A percentile compares a stretch with the other conserved stretches of the same genome.
phyloP scores from a whole-genome alignment of 1,140 invertebrate genomes.

The Oscheius sp. region DNA sequence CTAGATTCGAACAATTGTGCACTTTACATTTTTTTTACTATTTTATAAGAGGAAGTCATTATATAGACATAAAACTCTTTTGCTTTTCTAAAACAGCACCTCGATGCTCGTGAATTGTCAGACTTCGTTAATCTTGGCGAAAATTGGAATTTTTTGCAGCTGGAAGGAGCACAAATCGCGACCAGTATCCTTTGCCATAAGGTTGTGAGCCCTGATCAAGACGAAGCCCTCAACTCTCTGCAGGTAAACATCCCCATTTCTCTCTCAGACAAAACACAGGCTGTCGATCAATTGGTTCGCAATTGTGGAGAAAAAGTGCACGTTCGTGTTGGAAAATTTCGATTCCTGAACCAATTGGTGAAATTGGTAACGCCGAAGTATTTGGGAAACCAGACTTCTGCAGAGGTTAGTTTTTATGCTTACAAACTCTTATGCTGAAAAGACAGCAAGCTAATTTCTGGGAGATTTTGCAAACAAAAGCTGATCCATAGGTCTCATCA shows the following conservation, averaged over 20 bases:
- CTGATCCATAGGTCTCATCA: too few species aligned
- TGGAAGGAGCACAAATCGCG: conserved; percentile 11
- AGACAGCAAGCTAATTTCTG: too few species aligned
- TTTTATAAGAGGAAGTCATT: too few species aligned
- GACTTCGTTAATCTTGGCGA: too few species aligned
- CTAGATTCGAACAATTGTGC: too few species aligned
- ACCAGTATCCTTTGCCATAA: conserved; percentile 15
- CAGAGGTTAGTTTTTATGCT: conserved; percentile 5
- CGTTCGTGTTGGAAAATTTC: conserved; percentile 25
- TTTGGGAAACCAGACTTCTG: conserved; percentile 12
- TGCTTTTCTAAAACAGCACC: too few species aligned
- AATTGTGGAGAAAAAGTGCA: conserved; percentile 36
- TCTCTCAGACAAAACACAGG: conserved; percentile 1
- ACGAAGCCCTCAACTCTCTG: conserved; percentile 17
- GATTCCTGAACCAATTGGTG: conserved; percentile 35
- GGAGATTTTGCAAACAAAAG: too few species aligned
- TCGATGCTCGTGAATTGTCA: too few species aligned
- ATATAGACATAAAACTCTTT: too few species aligned
- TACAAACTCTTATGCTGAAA: too few species aligned
- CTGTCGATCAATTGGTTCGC: conserved; percentile 21
- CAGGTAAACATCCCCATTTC: conserved; percentile 1
- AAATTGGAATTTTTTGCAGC: not conserved
- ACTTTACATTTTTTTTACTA: too few species aligned
- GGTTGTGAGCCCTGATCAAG: conserved; percentile 16
- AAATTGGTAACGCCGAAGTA: conserved; percentile 30